phyloP scores from a whole-genome alignment of 2,888 invertebrate genomes.

The Microplitis deprimator region DNA sequence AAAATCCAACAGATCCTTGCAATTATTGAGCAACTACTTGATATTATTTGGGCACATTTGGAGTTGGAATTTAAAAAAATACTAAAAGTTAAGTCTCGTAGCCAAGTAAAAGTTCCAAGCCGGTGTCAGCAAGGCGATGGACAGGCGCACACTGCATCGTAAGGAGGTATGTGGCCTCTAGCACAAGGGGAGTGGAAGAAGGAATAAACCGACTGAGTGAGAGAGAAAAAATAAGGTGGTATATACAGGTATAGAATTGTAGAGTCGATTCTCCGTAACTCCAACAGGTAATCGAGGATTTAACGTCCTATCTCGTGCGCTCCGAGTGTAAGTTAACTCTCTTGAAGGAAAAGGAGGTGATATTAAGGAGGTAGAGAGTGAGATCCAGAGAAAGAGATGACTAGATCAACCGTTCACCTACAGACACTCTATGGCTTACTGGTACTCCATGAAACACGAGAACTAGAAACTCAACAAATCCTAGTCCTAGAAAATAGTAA shows the following conservation, averaged over 20 bases:
- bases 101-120: slow-evolving; percentile 40
- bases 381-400: slow-evolving; percentile 26
- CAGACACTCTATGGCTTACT: slow-evolving; percentile 8
- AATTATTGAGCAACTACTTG: too few relatives aligned
- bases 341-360: slow-evolving; percentile 6
- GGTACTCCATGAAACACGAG: slow-evolving; percentile 20
- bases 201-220: slow-evolving; percentile 55
- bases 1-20: background rate
- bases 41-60: background rate
- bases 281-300: slow-evolving; percentile 42
- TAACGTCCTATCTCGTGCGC: slow-evolving; percentile 14
- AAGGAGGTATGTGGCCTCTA: slow-evolving; percentile 68
- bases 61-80: background rate
- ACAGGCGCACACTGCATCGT: slow-evolving; percentile 67
- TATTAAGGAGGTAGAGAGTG: slow-evolving; percentile 32
- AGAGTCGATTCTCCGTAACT: slow-evolving; percentile 52
- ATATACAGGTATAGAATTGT: background rate
- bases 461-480: background rate
- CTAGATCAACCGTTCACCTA: slow-evolving; percentile 24
- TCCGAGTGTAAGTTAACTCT: slow-evolving; percentile 16
- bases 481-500: background rate
- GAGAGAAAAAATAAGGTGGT: slow-evolving; percentile 46
- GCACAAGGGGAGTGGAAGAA: slow-evolving; percentile 62
- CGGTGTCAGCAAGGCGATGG: slow-evolving; percentile 66
- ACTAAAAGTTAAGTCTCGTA: too few relatives aligned